Evolutionary conservation across 2,113 vertebrate genomes (phyloP).

Genomic region (Amblyornis subalaris): DNA sequence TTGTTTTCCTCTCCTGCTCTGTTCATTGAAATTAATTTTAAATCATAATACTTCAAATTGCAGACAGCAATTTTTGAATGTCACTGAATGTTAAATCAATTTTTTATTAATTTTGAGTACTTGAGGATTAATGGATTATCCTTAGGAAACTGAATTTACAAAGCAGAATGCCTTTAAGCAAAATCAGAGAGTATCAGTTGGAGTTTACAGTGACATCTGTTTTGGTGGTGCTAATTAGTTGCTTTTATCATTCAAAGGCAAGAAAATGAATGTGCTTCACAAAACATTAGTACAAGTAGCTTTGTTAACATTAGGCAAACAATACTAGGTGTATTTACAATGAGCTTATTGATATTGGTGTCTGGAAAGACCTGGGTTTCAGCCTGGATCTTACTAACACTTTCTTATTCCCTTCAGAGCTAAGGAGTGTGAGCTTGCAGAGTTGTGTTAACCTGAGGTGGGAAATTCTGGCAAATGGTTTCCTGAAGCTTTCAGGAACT

Average conservation of each 20-base stretch:
- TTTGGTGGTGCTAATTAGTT: neutral
- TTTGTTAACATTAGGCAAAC: neutral
- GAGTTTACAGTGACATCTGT: neutral
- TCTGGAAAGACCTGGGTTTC: neutral
- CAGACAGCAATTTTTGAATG: neutral
- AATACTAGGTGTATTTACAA: neutral
- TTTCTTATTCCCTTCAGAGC: neutral
- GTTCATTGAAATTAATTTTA: neutral
- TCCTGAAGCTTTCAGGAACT: neutral
- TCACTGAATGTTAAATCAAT: neutral
- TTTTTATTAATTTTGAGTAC: neutral
- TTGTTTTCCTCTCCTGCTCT: neutral
- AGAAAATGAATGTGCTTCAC: neutral
- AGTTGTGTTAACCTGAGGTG: neutral
- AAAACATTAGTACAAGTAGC: neutral
- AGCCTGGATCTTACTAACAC: neutral
- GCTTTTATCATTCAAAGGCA: neutral
- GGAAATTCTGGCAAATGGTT: neutral
- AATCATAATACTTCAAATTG: neutral
- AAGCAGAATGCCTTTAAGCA: neutral
- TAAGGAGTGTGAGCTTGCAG: neutral
- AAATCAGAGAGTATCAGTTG: neutral
- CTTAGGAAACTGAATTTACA: neutral
- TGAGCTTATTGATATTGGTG: neutral
- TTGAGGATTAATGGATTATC: neutral